These are phyloP conservation scores for Pseudococcus viburni DNA, from an alignment of 2,888 invertebrate genomes.

Conservation along the genomic window DNA sequence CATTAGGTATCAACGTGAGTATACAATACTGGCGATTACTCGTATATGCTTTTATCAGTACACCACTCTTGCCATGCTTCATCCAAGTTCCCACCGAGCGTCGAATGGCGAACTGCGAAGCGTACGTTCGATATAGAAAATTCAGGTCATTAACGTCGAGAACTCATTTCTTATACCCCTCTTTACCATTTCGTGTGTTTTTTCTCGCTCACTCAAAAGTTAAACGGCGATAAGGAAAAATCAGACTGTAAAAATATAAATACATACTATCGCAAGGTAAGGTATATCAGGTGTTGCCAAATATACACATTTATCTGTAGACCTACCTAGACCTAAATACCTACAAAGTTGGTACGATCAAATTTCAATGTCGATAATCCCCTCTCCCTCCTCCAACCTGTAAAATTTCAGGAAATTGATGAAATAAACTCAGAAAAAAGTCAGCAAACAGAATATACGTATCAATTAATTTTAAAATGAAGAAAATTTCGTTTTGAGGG, in stretches of 20 bases:
- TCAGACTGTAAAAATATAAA: not conserved
- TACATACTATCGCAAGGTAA: too few relatives aligned
- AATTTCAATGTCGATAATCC: too few relatives aligned
- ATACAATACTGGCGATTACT: not conserved
- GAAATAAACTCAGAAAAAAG: too few relatives aligned
- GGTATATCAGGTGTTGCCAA: too few relatives aligned
- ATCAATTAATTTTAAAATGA: too few relatives aligned
- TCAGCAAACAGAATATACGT: too few relatives aligned
- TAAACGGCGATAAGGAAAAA: not conserved
- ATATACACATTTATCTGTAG: too few relatives aligned
- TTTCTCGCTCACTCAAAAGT: not conserved
- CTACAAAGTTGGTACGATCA: too few relatives aligned
- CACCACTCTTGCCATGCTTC: not conserved
- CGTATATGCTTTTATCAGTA: not conserved
- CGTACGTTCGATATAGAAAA: conserved; percentile 19
- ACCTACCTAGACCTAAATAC: too few relatives aligned
- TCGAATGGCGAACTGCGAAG: not conserved
- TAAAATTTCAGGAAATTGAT: too few relatives aligned
- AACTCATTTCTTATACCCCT: not conserved
- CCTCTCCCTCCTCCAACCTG: too few relatives aligned
- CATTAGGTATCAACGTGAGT: conserved; percentile 11
- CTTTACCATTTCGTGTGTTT: not conserved
- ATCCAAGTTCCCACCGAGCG: not conserved
- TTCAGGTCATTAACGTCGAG: conserved; percentile 18
- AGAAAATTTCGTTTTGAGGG: too few relatives aligned